phyloP scores from a whole-genome alignment of 2,113 vertebrate species.

The Eurypyga helias region DNA sequence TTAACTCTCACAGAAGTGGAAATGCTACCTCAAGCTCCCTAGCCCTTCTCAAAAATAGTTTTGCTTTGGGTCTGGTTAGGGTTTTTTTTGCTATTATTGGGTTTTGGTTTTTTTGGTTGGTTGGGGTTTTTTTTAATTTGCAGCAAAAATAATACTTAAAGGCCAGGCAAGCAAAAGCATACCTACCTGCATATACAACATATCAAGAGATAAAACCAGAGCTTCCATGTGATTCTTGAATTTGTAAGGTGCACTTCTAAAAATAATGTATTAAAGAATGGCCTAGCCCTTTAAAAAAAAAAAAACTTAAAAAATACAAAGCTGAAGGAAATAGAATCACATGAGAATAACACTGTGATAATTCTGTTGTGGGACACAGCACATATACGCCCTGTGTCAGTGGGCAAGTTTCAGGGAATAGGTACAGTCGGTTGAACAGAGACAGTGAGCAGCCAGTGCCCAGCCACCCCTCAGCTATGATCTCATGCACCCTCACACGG shows the following conservation, averaged over 20 bases:
- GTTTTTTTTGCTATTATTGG: too few relatives aligned
- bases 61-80: not conserved
- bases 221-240: not conserved
- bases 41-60: not conserved
- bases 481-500: not conserved
- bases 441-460: not conserved
- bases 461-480: not conserved
- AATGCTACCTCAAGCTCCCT: not conserved
- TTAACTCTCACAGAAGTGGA: not conserved
- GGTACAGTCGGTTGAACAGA: fast-evolving
- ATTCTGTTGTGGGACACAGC: not conserved
- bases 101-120: not conserved
- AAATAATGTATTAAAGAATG: not conserved
- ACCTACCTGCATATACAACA: not conserved
- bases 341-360: not conserved
- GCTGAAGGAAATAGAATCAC: not conserved
- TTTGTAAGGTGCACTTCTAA: not conserved
- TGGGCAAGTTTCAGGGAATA: not conserved
- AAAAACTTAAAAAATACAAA: not conserved
- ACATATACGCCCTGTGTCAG: not conserved
- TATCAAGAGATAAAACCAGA: not conserved
- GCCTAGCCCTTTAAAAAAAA: not conserved
- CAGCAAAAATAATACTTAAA: not conserved
- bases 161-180: not conserved
- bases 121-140: not conserved